Conservation (phyloP, 1,140 invertebrate species). For the Archivesica marissinica region DNA sequence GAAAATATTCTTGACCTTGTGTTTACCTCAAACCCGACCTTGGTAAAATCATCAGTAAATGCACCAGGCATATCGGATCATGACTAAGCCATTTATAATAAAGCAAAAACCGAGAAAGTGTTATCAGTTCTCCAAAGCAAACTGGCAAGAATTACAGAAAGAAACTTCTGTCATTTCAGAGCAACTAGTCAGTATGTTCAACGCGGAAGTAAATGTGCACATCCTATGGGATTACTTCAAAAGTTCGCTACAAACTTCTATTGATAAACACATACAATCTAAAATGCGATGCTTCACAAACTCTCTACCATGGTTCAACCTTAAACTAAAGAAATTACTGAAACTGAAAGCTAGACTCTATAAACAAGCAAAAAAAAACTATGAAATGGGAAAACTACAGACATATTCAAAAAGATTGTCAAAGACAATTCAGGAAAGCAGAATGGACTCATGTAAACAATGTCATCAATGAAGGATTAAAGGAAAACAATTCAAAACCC, state of each 20-base stretch:
- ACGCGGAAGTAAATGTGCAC: not conserved
- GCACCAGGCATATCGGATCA: slow-evolving; percentile 64
- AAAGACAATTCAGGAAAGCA: slow-evolving; percentile 8
- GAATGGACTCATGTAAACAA: slow-evolving; percentile 41
- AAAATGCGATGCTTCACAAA: not conserved
- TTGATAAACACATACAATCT: not conserved
- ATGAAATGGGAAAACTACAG: slow-evolving; percentile 42
- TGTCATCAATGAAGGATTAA: not conserved
- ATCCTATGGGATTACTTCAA: slow-evolving; percentile 2
- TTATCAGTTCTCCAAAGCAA: slow-evolving; percentile 38
- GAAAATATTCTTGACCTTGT: slow-evolving; percentile 60
- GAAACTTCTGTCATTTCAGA: too few relatives aligned
- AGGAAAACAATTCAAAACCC: slow-evolving; percentile 10
- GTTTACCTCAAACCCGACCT: slow-evolving; percentile 61
- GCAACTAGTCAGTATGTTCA: too few relatives aligned
- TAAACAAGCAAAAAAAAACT: slow-evolving; percentile 35
- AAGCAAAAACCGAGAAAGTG: slow-evolving; percentile 35
- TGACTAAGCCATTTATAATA: slow-evolving; percentile 28
- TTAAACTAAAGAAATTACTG: not conserved
- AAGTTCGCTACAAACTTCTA: not conserved
- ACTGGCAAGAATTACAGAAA: slow-evolving; percentile 56
- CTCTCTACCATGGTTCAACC: not conserved
- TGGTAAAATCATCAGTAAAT: slow-evolving; percentile 48
- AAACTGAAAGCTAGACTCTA: not conserved
- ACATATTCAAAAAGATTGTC: not conserved